Percentiles rank a stretch among this genome's conserved stretches.
phyloP scores from a whole-genome alignment of 2,888 invertebrate species.

The Gastrophysa polygoni region DNA sequence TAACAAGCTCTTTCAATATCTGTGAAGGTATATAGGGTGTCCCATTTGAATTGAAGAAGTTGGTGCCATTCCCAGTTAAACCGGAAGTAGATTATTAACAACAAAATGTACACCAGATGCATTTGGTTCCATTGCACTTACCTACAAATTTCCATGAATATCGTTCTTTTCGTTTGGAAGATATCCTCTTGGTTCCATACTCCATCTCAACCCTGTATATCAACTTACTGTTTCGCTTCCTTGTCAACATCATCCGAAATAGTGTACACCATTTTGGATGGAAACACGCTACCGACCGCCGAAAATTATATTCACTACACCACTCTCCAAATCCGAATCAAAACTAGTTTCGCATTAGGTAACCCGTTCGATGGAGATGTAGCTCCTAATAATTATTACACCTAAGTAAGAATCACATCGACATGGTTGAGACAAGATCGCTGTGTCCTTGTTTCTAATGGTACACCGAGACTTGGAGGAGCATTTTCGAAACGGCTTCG shows the following conservation, averaged over 20 bases:
- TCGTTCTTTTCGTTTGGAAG: no score
- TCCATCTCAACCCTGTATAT: no score
- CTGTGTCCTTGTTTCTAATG: conserved; percentile 17
- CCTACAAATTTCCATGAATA: no score
- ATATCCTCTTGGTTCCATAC: no score
- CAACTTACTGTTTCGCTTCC: conserved; percentile 31
- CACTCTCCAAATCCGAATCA: conserved; percentile 10
- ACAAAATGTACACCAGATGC: no score
- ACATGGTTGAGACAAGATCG: conserved; percentile 11
- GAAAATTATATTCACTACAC: background rate
- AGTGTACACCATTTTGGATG: conserved; percentile 41
- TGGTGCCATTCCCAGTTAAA: no score
- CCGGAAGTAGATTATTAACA: no score
- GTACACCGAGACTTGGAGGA: background rate
- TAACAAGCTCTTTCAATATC: no score
- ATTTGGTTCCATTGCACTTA: no score
- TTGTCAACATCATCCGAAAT: conserved; percentile 40
- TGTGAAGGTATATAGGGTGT: no score
- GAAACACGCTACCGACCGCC: background rate
- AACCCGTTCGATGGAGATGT: conserved; percentile 19
- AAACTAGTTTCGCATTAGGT: conserved; percentile 5
- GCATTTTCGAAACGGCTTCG: background rate
- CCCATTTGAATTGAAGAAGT: no score
- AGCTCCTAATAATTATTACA: conserved; percentile 17
- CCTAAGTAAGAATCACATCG: background rate